A percentile compares a stretch with the other conserved stretches of the same genome.
Evolutionary conservation across 2,797 vertebrate genomes (phyloP).

Genomic region (Sebastes cheni): DNA sequence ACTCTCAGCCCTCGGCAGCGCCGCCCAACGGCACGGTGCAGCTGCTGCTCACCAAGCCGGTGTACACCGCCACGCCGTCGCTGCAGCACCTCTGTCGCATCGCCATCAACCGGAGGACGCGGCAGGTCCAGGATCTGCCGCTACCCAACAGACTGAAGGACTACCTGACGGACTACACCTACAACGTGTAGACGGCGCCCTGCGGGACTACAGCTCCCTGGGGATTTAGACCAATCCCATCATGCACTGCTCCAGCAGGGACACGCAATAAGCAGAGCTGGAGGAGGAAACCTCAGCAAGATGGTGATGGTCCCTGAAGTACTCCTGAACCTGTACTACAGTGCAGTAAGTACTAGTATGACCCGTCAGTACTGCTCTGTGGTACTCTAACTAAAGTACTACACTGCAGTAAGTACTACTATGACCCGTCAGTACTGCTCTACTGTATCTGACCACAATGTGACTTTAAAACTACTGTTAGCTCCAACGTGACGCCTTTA

Average conservation of each 20-base stretch:
- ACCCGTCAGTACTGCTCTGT: too few species aligned
- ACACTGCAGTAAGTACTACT: too few species aligned
- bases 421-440: too few species aligned
- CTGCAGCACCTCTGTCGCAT: constrained; percentile 93
- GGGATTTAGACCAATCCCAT: neutral
- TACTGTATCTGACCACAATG: too few species aligned
- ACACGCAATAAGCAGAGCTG: neutral
- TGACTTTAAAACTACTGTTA: too few species aligned
- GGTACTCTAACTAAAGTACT: too few species aligned
- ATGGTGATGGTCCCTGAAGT: too few species aligned
- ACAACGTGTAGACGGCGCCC: constrained; percentile 84
- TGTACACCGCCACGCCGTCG: constrained; percentile 85
- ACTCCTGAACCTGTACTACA: too few species aligned
- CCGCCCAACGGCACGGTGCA: constrained; percentile 90
- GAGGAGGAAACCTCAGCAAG: too few species aligned
- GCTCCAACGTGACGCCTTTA: too few species aligned
- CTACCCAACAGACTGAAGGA: constrained; percentile 92
- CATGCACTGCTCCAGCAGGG: neutral
- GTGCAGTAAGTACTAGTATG: too few species aligned
- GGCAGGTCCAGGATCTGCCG: constrained; percentile 88
- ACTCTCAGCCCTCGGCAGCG: constrained; percentile 66
- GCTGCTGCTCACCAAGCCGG: constrained; percentile 92
- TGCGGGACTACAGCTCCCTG: neutral
- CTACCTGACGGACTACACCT: constrained; percentile 93
- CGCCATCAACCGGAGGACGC: constrained; percentile 89